Evolutionary conservation across 2,888 invertebrate species (phyloP).

Genomic region (Exephanes ischioxanthus): DNA sequence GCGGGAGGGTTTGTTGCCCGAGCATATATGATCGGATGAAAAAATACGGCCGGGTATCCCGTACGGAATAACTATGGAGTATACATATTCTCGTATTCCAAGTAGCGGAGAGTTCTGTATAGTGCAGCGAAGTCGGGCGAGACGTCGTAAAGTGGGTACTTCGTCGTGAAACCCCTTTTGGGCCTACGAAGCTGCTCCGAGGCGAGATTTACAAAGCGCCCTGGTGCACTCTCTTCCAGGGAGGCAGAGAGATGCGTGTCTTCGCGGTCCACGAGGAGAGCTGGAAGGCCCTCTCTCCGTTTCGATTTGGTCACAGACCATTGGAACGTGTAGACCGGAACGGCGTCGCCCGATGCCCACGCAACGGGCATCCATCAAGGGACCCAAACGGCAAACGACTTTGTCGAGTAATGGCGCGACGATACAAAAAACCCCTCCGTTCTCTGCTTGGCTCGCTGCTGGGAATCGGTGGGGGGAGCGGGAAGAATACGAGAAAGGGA

Average conservation of each 20-base stretch:
- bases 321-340: constrained; percentile 74
- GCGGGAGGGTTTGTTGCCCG: not conserved
- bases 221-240: constrained; percentile 42
- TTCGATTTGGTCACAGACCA: constrained; percentile 77
- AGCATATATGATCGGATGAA: constrained; percentile 38
- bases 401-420: constrained; percentile 82
- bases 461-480: constrained; percentile 23
- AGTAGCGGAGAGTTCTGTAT: constrained; percentile 19
- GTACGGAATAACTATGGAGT: constrained; percentile 36
- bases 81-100: constrained; percentile 50
- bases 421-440: constrained; percentile 75
- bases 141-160: constrained; percentile 64
- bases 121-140: constrained; percentile 44
- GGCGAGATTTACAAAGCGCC: constrained; percentile 62
- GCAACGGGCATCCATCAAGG: constrained; percentile 82
- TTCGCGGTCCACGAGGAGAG: constrained; percentile 11
- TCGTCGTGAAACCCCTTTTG: constrained; percentile 63
- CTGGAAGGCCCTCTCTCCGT: constrained; percentile 33
- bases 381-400: constrained; percentile 80
- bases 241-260: constrained; percentile 32
- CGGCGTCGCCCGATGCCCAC: constrained; percentile 77
- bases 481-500: constrained; percentile 46
- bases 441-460: constrained; percentile 14
- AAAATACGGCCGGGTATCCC: constrained; percentile 24
- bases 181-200: constrained; percentile 36